phyloP scores from a whole-genome alignment of 2,113 vertebrate species.

The Pitta sordida region DNA sequence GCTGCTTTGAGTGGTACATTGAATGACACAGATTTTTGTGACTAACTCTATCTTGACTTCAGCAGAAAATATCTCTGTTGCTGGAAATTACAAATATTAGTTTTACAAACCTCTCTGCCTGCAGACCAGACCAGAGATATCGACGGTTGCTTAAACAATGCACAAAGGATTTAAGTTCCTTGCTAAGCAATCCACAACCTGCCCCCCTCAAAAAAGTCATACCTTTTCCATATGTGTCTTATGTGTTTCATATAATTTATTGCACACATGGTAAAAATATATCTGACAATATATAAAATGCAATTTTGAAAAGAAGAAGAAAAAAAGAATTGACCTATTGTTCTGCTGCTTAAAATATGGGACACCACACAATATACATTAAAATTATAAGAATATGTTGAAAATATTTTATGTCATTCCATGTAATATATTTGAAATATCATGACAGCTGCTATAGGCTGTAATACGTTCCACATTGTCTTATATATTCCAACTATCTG shows the following conservation, averaged over 20 bases:
- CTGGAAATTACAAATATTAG: neutral
- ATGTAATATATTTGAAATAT: constrained; percentile 70
- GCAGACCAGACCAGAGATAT: constrained; percentile 13
- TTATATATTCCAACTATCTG: constrained; percentile 45
- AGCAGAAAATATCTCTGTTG: neutral
- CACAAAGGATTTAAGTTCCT: constrained; percentile 49
- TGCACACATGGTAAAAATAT: constrained; percentile 55
- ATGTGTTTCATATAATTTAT: constrained; percentile 46
- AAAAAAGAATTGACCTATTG: constrained; percentile 65
- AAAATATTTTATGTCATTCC: constrained; percentile 72
- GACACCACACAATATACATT: constrained; percentile 50
- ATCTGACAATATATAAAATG: constrained; percentile 56
- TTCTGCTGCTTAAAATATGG: constrained; percentile 63
- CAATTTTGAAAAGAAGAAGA: constrained; percentile 58
- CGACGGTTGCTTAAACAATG: neutral
- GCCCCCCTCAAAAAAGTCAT: constrained; percentile 24
- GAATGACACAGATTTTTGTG: neutral
- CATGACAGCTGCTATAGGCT: constrained; percentile 58
- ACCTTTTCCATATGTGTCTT: constrained; percentile 52
- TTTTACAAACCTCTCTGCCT: neutral
- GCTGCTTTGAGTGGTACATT: accelerated
- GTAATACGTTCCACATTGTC: constrained; percentile 65
- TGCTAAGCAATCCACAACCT: constrained; percentile 5
- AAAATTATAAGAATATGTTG: constrained; percentile 67
- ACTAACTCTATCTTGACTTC: neutral